Evolutionary conservation across 1,140 invertebrate genomes (phyloP).

Genomic region (Hypothenemus hampei): DNA sequence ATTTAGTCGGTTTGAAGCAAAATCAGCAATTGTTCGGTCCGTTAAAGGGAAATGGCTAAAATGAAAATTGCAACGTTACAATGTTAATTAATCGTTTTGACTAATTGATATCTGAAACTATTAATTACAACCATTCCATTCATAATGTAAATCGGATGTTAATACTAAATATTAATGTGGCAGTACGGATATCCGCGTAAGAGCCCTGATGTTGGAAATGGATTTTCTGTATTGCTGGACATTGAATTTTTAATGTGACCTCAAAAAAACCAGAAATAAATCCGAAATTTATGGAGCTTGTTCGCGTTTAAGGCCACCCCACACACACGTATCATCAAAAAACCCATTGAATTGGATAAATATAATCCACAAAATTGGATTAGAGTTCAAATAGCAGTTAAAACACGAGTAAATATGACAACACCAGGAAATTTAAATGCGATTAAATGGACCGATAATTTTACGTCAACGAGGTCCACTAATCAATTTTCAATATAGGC

Average conservation of each 20-base stretch:
- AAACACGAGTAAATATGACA: conserved; percentile 11
- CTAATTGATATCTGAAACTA: conserved; percentile 20
- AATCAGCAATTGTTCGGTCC: conserved; percentile 1
- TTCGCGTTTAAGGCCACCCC: too few relatives aligned
- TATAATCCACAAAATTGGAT: conserved; percentile 15
- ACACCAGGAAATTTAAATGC: conserved; percentile 3
- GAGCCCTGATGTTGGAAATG: too few relatives aligned
- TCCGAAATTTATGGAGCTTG: too few relatives aligned
- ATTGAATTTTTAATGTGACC: too few relatives aligned
- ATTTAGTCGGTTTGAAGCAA: conserved; percentile 4
- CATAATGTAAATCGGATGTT: conserved; percentile 20
- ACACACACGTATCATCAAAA: too few relatives aligned
- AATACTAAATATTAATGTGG: conserved; percentile 12
- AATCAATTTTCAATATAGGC: too few relatives aligned
- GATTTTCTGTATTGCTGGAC: too few relatives aligned
- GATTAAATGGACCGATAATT: conserved; percentile 6
- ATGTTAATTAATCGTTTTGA: conserved; percentile 17
- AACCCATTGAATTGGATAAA: conserved; percentile 5
- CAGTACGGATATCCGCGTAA: too few relatives aligned
- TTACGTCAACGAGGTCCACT: too few relatives aligned
- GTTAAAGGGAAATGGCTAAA: conserved; percentile 10
- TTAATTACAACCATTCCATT: conserved; percentile 15
- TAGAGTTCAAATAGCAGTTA: conserved; percentile 9
- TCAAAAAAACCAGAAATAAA: too few relatives aligned
- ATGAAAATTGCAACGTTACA: conserved; percentile 15